Conservation (phyloP, 2,797 vertebrate genomes). For the Sebastes dallii region DNA sequence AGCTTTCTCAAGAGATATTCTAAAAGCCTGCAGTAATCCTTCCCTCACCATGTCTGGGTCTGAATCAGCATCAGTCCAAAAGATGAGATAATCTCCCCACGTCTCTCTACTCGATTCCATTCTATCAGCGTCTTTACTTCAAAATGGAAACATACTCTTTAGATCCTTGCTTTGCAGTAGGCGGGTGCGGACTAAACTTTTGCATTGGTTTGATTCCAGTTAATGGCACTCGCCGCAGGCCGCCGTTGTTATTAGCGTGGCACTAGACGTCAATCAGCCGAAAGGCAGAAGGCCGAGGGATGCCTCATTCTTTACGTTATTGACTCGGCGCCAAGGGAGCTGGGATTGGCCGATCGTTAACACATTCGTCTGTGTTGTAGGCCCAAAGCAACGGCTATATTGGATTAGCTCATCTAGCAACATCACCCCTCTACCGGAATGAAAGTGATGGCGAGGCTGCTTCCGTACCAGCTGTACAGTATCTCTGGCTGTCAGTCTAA, state of each 20-base stretch:
- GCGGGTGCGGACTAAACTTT: slow-evolving; percentile 14
- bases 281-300: not conserved
- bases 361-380: slow-evolving; percentile 43
- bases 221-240: not conserved
- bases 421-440: not conserved
- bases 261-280: slow-evolving; percentile 35
- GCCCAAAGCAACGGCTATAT: slow-evolving; percentile 34
- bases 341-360: slow-evolving; percentile 27
- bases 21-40: slow-evolving; percentile 72
- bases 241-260: slow-evolving; percentile 4
- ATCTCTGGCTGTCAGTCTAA: not conserved
- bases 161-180: slow-evolving; percentile 16
- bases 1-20: slow-evolving; percentile 64
- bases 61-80: slow-evolving; percentile 65
- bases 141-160: slow-evolving; percentile 39
- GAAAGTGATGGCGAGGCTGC: not conserved
- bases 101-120: slow-evolving; percentile 39
- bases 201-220: slow-evolving; percentile 18
- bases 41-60: slow-evolving; percentile 56
- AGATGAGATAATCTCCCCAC: slow-evolving; percentile 73
- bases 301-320: slow-evolving; percentile 22
- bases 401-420: slow-evolving; percentile 30
- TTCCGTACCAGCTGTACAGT: not conserved
- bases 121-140: slow-evolving; percentile 37
- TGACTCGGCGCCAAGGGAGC: slow-evolving; percentile 13